These are phyloP conservation scores for Dascillus cervinus DNA, from an alignment of 2,888 invertebrate genomes.

Conservation along the genomic window DNA sequence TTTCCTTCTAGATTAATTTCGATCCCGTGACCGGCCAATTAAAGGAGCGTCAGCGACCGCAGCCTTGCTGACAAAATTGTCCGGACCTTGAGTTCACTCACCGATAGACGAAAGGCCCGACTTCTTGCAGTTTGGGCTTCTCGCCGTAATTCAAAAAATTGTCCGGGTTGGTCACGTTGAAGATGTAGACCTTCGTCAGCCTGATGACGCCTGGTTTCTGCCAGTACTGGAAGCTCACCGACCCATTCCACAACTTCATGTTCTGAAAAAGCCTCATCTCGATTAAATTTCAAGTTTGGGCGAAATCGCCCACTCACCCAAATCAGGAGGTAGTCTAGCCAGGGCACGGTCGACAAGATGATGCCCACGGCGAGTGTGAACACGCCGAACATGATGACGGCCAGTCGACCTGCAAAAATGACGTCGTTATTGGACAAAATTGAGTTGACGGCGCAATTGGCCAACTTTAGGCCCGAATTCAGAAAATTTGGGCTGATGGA, in stretches of 20 bases:
- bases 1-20: no score
- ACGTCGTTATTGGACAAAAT: no score
- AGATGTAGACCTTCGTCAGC: slow-evolving; percentile 79
- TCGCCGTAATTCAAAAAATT: slow-evolving; percentile 68
- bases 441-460: no score
- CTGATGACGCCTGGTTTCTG: slow-evolving; percentile 78
- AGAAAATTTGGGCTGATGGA: no score
- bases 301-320: slow-evolving; percentile 62
- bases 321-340: slow-evolving; percentile 80
- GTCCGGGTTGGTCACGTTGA: slow-evolving; percentile 81
- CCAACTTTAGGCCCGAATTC: no score
- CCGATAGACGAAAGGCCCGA: slow-evolving; percentile 84
- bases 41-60: no score
- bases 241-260: slow-evolving; percentile 75
- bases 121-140: slow-evolving; percentile 73
- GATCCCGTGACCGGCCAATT: no score
- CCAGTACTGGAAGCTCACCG: slow-evolving; percentile 82
- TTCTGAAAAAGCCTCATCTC: slow-evolving; percentile 66
- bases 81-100: slow-evolving; percentile 44
- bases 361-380: slow-evolving; percentile 73
- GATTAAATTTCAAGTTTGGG: slow-evolving; percentile 9
- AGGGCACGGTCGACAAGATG: slow-evolving; percentile 76
- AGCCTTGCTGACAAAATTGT: no score
- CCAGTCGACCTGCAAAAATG: slow-evolving; percentile 67
- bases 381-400: slow-evolving; percentile 72